Conservation (phyloP, 2,797 vertebrate genomes). For the Steatocranus sp. region DNA sequence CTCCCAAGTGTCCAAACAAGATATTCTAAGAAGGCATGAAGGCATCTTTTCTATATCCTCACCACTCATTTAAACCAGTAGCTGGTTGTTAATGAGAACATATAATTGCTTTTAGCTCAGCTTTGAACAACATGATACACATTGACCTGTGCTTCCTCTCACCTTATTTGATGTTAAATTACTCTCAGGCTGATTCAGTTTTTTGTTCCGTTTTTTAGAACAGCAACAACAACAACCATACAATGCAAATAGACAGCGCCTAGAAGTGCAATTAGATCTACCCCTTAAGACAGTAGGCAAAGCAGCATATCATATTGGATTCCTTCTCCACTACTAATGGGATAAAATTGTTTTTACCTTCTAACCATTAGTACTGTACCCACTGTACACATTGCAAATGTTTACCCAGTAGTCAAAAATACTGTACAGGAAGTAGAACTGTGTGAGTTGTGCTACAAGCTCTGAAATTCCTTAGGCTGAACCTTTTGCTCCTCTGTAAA, state of each 20-base stretch:
- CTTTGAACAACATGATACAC: conserved; percentile 26
- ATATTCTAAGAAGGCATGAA: not conserved
- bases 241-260: not conserved
- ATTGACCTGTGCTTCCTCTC: not conserved
- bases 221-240: not conserved
- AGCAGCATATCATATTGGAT: not conserved
- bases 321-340: not conserved
- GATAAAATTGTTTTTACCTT: not conserved
- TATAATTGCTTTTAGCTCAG: conserved; percentile 6
- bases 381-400: not conserved
- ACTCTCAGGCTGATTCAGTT: conserved; percentile 1
- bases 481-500: not conserved
- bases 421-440: not conserved
- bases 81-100: conserved; percentile 20
- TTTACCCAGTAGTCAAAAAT: not conserved
- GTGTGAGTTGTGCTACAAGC: not conserved
- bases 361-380: not conserved
- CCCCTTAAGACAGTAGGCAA: not conserved
- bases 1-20: not conserved
- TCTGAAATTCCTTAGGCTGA: not conserved
- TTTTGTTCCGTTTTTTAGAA: not conserved
- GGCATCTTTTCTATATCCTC: not conserved
- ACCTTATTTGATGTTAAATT: conserved; percentile 19
- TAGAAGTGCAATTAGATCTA: not conserved
- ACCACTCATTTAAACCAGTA: not conserved